phyloP scores from a whole-genome alignment of 1,140 invertebrate genomes.

The Microplitis mediator region DNA sequence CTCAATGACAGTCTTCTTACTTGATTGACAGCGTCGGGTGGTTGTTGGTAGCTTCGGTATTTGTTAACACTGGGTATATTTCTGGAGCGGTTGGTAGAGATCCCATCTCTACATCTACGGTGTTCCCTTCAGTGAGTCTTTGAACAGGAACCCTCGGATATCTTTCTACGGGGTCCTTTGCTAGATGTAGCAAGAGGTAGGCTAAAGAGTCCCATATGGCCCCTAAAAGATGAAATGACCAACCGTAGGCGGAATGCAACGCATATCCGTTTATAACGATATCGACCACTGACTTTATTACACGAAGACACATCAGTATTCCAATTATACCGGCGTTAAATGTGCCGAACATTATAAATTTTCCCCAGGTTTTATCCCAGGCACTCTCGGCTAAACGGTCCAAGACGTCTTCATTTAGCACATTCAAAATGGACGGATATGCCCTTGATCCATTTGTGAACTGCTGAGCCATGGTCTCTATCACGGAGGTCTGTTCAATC shows the following conservation, averaged over 20 bases:
- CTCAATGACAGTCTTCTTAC: no score
- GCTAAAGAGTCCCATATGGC: slow-evolving; percentile 2
- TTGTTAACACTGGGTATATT: no score
- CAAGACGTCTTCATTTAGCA: background rate
- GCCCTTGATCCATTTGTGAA: background rate
- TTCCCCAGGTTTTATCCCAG: no score
- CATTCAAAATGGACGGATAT: background rate
- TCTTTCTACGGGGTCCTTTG: background rate
- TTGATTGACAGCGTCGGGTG: no score
- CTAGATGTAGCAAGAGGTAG: background rate
- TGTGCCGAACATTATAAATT: slow-evolving; percentile 29
- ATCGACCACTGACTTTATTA: slow-evolving; percentile 18
- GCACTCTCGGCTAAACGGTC: slow-evolving; percentile 19
- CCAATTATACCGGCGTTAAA: slow-evolving; percentile 12
- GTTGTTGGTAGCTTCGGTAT: no score
- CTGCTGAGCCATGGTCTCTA: background rate
- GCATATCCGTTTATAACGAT: slow-evolving; percentile 27
- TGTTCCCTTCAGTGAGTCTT: background rate
- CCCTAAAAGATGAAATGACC: slow-evolving; percentile 5
- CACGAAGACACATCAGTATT: background rate
- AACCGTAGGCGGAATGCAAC: slow-evolving; percentile 25
- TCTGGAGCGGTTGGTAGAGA: no score
- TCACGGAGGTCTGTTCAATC: background rate
- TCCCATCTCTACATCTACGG: background rate
- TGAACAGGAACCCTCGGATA: background rate